Conservation (phyloP, 1,140 invertebrate species). For the Wiebesia pumilae region DNA sequence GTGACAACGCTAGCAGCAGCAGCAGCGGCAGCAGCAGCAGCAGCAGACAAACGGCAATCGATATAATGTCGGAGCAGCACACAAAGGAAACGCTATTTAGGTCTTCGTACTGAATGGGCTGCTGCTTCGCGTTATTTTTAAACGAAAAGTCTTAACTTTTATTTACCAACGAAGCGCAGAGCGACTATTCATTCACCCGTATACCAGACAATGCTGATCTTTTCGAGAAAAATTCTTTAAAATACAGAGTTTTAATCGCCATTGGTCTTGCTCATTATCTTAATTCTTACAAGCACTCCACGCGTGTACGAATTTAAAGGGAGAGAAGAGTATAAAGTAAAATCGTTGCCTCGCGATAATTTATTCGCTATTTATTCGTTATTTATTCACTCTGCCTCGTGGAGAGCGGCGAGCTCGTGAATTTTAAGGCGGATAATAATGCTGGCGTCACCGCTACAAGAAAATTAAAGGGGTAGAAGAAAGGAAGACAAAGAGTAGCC, state of each 20-base stretch:
- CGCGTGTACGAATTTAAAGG: neutral
- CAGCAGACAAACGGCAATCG: conserved; percentile 42
- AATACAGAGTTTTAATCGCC: neutral
- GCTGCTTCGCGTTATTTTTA: conserved; percentile 20
- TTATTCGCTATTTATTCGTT: neutral
- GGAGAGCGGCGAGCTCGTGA: neutral
- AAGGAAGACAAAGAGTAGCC: conserved; percentile 5
- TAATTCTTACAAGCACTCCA: no score
- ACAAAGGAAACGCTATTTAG: conserved; percentile 48
- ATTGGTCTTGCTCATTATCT: no score
- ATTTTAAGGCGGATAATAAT: neutral
- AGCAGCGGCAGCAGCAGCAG: neutral
- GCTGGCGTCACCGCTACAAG: neutral
- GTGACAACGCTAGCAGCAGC: neutral
- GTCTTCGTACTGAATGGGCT: conserved; percentile 17
- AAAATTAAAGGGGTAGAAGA: neutral
- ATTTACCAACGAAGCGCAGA: neutral
- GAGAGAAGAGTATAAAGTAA: neutral
- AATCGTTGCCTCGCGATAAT: neutral
- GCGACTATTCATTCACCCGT: neutral
- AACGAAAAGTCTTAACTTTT: conserved; percentile 17
- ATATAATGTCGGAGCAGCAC: conserved; percentile 36
- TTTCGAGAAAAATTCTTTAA: neutral
- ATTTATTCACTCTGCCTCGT: no score
- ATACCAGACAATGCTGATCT: neutral